phyloP scores from a whole-genome alignment of 1,140 invertebrate genomes.

The Drosophila nigrodunni region DNA sequence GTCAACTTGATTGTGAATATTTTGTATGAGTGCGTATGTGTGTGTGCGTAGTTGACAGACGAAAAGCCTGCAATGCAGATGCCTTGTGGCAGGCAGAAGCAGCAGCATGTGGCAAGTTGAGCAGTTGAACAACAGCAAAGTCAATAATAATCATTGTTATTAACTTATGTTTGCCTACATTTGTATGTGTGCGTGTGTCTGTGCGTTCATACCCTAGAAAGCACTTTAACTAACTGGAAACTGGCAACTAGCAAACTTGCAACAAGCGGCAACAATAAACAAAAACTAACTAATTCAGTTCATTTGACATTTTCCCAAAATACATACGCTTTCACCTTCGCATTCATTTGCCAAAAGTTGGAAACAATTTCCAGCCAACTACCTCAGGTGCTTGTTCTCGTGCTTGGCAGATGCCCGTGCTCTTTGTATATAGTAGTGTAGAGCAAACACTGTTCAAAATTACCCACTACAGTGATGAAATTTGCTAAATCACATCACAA shows the following conservation, averaged over 20 bases:
- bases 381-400: slow-evolving; percentile 32
- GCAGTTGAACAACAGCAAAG: slow-evolving; percentile 47
- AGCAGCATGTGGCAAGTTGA: slow-evolving; percentile 16
- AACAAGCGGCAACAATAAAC: slow-evolving; percentile 19
- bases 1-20: slow-evolving; percentile 53
- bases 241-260: slow-evolving; percentile 51
- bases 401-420: not conserved
- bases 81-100: slow-evolving; percentile 42
- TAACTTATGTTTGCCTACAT: slow-evolving; percentile 54
- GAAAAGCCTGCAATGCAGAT: slow-evolving; percentile 63
- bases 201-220: slow-evolving; percentile 15
- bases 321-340: slow-evolving; percentile 44
- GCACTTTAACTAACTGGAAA: slow-evolving; percentile 65
- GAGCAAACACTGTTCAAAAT: too few relatives aligned
- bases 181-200: slow-evolving; percentile 16
- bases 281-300: slow-evolving; percentile 36
- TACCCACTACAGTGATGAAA: too few relatives aligned
- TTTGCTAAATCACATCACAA: too few relatives aligned
- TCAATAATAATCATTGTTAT: slow-evolving; percentile 80
- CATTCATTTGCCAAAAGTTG: slow-evolving; percentile 32
- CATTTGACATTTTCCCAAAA: slow-evolving; percentile 34
- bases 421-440: not conserved
- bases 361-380: not conserved
- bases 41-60: slow-evolving; percentile 25
- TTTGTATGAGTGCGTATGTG: not conserved